Base-by-base conservation (phyloP, 2,888 invertebrate genomes). In the Chrysodeixis includens region DNA sequence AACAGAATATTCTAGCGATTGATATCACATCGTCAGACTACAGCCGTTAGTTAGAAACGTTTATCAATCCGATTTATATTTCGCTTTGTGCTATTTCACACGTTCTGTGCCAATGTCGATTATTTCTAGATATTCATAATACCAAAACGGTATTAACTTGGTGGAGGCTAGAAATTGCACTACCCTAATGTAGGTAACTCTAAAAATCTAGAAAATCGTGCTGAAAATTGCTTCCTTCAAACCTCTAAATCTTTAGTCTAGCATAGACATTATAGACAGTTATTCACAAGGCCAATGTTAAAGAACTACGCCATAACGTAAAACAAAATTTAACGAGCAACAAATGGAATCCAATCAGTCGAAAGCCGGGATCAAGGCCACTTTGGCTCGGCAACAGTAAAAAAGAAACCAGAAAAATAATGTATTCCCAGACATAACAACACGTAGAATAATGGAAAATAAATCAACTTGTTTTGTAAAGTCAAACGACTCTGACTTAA, bases 51-150 rank as follows among this genome's bases (percentile, higher is more conserved):
- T 46, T 54, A 30, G 46, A 60, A 57, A 53, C 16, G 9, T 22
- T 69, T 26, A 22, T 22, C 52, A 61, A 60, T 40, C 46, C 60
- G 61, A 76, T 72, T 55, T 60, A 59, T 62, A 55, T 61, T 30
- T 49, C 46, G 26, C 51, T 62, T 67, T 35, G 40, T 55, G 26
- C 51, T 46, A 58, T 62, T 68, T 68, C 59, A 67, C 61, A 67
- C 60, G 51, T 56, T 62, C 60, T 57, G 56, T 69, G 35, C 10
- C 66, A 70, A 65, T 56, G 55, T 46, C 62, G 58, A 62, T 72
- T 65, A 59, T 65, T 62, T 61, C 56, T 66, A 46, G 35, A 49
- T 56, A 59, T 49, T 52, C 44, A 55, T 53, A 56, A 55, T 54
- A 59, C 56, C 35, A 46, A 56, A 56, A 53, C 16, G 30, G 40